These are phyloP conservation scores for Bambusicola thoracicus DNA, from an alignment of 2,113 vertebrate genomes.

Conservation along the genomic window DNA sequence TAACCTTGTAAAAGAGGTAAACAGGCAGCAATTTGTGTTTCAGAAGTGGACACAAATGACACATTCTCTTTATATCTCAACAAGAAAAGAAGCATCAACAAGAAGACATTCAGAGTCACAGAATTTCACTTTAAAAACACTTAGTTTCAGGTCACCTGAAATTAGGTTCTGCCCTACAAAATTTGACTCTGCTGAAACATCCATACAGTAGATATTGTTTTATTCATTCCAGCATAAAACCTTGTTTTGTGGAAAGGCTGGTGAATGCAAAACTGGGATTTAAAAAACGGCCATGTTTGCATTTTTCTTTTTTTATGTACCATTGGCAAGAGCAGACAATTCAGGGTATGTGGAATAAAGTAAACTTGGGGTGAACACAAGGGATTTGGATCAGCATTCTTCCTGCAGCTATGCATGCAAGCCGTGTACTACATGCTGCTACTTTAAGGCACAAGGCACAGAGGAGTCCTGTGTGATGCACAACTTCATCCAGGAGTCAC, in stretches of 20 bases:
- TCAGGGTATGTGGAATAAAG: background rate
- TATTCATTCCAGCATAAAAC: background rate
- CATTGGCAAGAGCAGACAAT: background rate
- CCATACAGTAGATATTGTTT: background rate
- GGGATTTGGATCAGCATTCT: background rate
- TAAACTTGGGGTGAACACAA: background rate
- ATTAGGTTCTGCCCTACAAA: background rate
- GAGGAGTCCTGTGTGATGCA: background rate
- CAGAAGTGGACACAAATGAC: background rate
- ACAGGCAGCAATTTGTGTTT: background rate
- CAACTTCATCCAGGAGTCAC: background rate
- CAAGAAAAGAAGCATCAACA: background rate
- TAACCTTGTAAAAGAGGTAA: background rate
- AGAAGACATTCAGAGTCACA: background rate
- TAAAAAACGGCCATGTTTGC: background rate
- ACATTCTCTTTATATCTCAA: background rate
- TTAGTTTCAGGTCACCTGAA: background rate
- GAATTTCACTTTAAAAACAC: background rate
- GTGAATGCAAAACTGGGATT: background rate
- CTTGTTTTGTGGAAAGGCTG: background rate
- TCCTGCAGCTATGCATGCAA: background rate
- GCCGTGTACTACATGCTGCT: background rate
- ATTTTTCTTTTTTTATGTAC: background rate
- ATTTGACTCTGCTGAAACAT: background rate
- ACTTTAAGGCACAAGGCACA: background rate